A percentile compares a stretch with the other conserved stretches of the same genome.
These are phyloP conservation scores for Laterallus jamaicensis DNA, from an alignment of 2,113 vertebrate genomes.

Conservation along the genomic window DNA sequence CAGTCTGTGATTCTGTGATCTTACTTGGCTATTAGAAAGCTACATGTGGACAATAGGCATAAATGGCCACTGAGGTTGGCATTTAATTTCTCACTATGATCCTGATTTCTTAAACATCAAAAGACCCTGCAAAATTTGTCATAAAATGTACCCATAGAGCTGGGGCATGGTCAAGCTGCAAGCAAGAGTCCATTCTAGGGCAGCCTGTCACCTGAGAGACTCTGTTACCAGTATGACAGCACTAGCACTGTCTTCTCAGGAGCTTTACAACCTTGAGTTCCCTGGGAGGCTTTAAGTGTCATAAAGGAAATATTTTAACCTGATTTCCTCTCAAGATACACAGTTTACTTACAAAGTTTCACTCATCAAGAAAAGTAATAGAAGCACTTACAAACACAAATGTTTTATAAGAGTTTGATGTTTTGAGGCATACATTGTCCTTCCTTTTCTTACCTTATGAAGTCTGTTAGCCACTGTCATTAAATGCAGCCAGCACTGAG, in stretches of 20 bases:
- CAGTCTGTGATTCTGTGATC: no score
- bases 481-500: not conserved
- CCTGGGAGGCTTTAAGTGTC: not conserved
- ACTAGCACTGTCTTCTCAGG: not conserved
- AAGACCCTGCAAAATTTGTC: not conserved
- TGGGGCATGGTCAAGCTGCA: not conserved
- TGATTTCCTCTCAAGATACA: not conserved
- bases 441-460: not conserved
- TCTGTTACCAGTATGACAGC: not conserved
- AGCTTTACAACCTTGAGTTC: not conserved
- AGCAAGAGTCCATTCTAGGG: not conserved
- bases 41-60: not conserved
- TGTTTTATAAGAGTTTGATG: not conserved
- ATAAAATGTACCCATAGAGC: not conserved
- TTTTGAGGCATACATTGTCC: not conserved
- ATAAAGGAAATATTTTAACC: not conserved
- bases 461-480: not conserved
- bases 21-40: not conserved
- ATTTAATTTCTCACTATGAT: not conserved
- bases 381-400: rapidly evolving
- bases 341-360: not conserved
- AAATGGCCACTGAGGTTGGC: not conserved
- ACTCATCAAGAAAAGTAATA: not conserved
- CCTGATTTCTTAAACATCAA: not conserved
- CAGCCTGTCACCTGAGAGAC: not conserved